phyloP scores from a whole-genome alignment of 2,797 vertebrate species.

The Bradypus variegatus region DNA sequence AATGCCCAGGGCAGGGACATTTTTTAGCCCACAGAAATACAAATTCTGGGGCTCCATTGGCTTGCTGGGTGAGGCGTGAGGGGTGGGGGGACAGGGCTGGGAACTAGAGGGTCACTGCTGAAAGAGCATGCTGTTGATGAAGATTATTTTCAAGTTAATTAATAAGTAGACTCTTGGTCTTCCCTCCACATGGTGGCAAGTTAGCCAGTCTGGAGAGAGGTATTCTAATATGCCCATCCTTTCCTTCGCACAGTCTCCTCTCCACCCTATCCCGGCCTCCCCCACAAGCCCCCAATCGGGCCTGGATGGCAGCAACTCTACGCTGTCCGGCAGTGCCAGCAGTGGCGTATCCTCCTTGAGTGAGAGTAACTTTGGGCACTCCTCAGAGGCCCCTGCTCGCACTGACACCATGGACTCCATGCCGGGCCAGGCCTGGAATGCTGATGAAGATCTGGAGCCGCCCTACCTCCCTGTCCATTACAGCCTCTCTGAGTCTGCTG shows the following conservation, averaged over 20 bases:
- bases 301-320: conserved; percentile 96
- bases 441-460: conserved; percentile 88
- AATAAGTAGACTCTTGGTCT: background rate
- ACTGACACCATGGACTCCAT: conserved; percentile 91
- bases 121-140: background rate
- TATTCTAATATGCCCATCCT: conserved; percentile 59
- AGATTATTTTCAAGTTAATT: background rate
- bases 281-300: conserved; percentile 99
- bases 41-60: background rate
- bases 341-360: conserved; percentile 97
- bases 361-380: conserved; percentile 96
- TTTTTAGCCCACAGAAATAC: background rate
- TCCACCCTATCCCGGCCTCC: conserved; percentile 97
- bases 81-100: background rate
- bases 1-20: background rate
- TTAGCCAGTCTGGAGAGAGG: background rate
- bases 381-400: conserved; percentile 82
- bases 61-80: background rate
- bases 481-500: conserved; percentile 91
- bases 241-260: conserved; percentile 85
- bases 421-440: conserved; percentile 95
- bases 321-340: conserved; percentile 97
- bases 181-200: background rate
- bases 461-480: conserved; percentile 96
- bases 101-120: background rate